phyloP scores from a whole-genome alignment of 2,113 vertebrate genomes.

The Merops nubicus region DNA sequence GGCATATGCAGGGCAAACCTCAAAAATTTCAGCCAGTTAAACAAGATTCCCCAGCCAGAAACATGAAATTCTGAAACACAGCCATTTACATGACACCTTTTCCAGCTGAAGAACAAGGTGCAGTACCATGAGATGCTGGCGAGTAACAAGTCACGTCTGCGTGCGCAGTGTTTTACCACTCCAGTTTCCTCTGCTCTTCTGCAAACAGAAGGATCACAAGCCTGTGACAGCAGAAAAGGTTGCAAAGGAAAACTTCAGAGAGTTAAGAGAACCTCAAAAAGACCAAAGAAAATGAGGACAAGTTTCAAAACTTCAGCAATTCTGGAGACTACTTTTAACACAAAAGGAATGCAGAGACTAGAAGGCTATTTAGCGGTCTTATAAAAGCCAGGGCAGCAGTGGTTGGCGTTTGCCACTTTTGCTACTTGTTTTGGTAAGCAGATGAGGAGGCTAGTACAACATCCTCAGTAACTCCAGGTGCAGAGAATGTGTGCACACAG shows the following conservation, averaged over 20 bases:
- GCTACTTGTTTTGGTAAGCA: not conserved
- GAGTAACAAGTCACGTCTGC: not conserved
- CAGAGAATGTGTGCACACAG: not conserved
- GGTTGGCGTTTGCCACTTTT: not conserved
- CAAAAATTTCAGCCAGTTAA: slow-evolving; percentile 24
- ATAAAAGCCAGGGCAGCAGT: not conserved
- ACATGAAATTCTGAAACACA: not conserved
- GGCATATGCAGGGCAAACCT: not conserved
- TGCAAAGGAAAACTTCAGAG: not conserved
- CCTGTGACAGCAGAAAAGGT: not conserved
- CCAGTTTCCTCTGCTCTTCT: not conserved
- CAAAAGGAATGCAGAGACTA: not conserved
- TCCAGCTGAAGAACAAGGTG: not conserved
- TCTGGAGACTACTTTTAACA: not conserved
- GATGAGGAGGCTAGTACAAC: not conserved
- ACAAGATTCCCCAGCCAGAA: slow-evolving; percentile 6
- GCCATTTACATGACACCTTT: not conserved
- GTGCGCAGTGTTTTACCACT: not conserved
- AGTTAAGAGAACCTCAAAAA: not conserved
- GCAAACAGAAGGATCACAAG: not conserved
- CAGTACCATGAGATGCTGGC: not conserved
- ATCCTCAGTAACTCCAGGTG: not conserved
- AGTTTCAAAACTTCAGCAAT: not conserved
- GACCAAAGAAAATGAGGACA: not conserved
- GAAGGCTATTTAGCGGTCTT: not conserved